Evolutionary conservation across 2,797 vertebrate species (phyloP).

Genomic region (Ctenochaetus hawaiiensis): DNA sequence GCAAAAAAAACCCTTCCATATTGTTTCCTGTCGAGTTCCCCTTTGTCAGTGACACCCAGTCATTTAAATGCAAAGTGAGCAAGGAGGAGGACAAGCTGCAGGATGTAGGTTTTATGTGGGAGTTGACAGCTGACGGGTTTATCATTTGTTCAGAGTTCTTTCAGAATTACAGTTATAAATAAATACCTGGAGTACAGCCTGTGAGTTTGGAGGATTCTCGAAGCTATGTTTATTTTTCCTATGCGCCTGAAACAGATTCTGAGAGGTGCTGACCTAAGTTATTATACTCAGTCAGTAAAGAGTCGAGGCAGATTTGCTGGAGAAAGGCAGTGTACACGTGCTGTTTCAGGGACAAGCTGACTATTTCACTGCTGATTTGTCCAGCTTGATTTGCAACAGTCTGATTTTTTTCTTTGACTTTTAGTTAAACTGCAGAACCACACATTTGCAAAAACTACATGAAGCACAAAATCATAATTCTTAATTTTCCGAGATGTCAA

Average conservation of each 20-base stretch:
- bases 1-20: slow-evolving; percentile 28
- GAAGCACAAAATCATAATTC: not conserved
- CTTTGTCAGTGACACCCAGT: slow-evolving; percentile 35
- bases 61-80: slow-evolving; percentile 61
- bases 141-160: slow-evolving; percentile 64
- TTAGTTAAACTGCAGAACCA: no score
- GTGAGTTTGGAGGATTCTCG: slow-evolving; percentile 35
- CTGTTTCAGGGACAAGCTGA: slow-evolving; percentile 26
- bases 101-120: slow-evolving; percentile 53
- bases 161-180: slow-evolving; percentile 58
- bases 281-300: slow-evolving; percentile 2
- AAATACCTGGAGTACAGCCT: slow-evolving; percentile 52
- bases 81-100: slow-evolving; percentile 45
- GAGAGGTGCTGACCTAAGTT: slow-evolving; percentile 48
- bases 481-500: not conserved
- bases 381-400: slow-evolving; percentile 33
- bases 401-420: no score
- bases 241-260: slow-evolving; percentile 25
- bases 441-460: not conserved
- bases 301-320: slow-evolving; percentile 6
- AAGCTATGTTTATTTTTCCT: slow-evolving; percentile 26
- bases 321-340: slow-evolving; percentile 12
- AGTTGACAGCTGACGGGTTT: slow-evolving; percentile 65
- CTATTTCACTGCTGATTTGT: slow-evolving; percentile 6
- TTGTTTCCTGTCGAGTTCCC: slow-evolving; percentile 42